These are phyloP conservation scores for Polyergus mexicanus DNA, from an alignment of 1,140 invertebrate genomes.

Conservation along the genomic window DNA sequence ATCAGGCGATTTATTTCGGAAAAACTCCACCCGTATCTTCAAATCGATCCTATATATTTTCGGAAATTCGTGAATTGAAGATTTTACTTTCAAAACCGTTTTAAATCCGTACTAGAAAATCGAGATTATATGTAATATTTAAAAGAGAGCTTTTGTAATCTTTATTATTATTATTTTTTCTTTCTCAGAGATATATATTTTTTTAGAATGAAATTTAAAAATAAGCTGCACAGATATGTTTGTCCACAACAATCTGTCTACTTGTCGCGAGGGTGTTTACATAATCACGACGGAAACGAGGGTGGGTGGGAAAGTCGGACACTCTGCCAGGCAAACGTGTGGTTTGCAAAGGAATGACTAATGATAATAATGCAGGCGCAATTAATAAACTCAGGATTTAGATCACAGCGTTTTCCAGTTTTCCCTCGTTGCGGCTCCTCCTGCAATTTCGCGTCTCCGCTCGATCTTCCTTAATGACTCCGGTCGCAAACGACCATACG, in stretches of 20 bases:
- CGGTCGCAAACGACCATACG: conserved; percentile 1
- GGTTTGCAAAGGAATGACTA: conserved; percentile 49
- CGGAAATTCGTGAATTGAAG: not conserved
- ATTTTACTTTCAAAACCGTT: too few species aligned
- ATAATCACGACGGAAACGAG: conserved; percentile 3
- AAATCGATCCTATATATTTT: not conserved
- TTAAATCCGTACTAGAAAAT: too few species aligned
- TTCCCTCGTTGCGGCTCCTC: conserved; percentile 9
- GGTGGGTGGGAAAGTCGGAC: not conserved
- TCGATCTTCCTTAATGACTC: conserved; percentile 36
- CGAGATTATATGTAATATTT: too few species aligned
- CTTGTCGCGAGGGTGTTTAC: conserved; percentile 22
- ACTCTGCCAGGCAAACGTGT: not conserved
- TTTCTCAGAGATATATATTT: not conserved
- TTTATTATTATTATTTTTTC: too few species aligned
- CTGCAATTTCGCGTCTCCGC: conserved; percentile 31
- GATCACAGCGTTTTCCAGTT: conserved; percentile 55
- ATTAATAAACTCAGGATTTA: conserved; percentile 46
- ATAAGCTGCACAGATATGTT: not conserved
- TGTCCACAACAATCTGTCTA: not conserved
- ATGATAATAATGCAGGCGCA: conserved; percentile 52
- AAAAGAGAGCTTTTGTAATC: not conserved
- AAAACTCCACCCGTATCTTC: not conserved
- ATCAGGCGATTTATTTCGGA: conserved; percentile 55
- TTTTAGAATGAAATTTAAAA: not conserved